Conservation (phyloP, 1,140 invertebrate genomes). For the Calephelis nemesis region DNA sequence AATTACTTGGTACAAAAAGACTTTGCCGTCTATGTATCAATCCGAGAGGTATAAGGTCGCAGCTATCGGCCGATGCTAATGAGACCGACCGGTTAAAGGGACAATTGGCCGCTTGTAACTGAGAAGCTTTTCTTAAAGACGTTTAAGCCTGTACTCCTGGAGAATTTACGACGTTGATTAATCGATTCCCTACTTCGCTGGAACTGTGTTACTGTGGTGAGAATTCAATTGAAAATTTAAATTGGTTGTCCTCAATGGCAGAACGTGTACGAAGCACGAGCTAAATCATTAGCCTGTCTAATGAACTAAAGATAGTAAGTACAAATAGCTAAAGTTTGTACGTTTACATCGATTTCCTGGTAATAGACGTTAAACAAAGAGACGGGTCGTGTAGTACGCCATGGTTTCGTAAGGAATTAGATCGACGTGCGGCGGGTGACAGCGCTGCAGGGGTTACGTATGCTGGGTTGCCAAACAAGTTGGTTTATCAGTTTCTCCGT, state of each 20-base stretch:
- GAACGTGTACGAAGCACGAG: constrained; percentile 33
- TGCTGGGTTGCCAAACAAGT: constrained; percentile 30
- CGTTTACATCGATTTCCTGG: constrained; percentile 56
- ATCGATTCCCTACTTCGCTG: constrained; percentile 44
- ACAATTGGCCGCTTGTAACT: constrained; percentile 58
- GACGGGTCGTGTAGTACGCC: constrained; percentile 45
- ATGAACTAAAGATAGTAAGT: constrained; percentile 49
- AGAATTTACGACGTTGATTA: constrained; percentile 51
- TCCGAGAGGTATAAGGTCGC: constrained; percentile 53
- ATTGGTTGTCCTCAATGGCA: constrained; percentile 37
- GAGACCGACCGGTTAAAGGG: constrained; percentile 60
- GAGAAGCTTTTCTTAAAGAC: constrained; percentile 54
- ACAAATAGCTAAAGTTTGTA: constrained; percentile 50
- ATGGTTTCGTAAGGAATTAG: constrained; percentile 55
- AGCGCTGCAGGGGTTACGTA: constrained; percentile 35
- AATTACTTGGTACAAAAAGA: constrained; percentile 61
- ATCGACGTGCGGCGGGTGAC: constrained; percentile 52
- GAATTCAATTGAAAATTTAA: constrained; percentile 53
- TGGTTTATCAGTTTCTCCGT: constrained; percentile 19
- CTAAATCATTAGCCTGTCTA: constrained; percentile 50
- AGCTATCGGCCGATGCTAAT: constrained; percentile 64
- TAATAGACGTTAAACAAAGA: constrained; percentile 62
- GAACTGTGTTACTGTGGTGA: constrained; percentile 50
- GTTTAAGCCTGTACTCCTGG: constrained; percentile 58
- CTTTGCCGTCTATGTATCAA: constrained; percentile 71